Evolutionary conservation across 2,113 vertebrate species (phyloP), one percentile per base, ranked within the genome.

Genomic region (Rafetus swinhoei): DNA sequence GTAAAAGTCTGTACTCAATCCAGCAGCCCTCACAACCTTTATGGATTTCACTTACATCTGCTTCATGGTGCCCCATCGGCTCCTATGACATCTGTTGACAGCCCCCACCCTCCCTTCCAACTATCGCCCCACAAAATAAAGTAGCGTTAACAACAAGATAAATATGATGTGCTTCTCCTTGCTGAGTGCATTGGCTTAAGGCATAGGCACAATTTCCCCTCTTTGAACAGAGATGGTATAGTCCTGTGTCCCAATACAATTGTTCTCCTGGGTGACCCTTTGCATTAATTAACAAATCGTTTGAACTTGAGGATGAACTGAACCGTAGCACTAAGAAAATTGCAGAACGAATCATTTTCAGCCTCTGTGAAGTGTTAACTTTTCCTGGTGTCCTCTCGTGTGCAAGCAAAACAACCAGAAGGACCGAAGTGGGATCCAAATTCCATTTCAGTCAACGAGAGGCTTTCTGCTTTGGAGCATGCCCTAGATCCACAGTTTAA

Each of bases 91-190:
- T n/a, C 39, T 81, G 65, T 59, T n/a, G 39, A 62, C 77, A 83
- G 69, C 24, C n/a, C 89, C 94, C 93, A 95, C 90, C 82, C 53
- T 79, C 80, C 54, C 86, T 65, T 79, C 79, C 82, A 94, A 65
- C 79, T 95, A 85, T 69, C 93, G 87, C 81, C 90, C 92, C 96
- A 88, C 95, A 96, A 98, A 97, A 97, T 60, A 98, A 98, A 98
- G 93, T 93, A 95, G 82, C 95, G 96, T 95, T 97, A 97, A 97
- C 76, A 93, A 98, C 86, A 97, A 96, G 98, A 98, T 98, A 98
- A 98, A 97, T 97, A 98, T 94, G 98, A 99, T 99, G 99, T 99
- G 99, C 99, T 99, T 99, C 98, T 99, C 98, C 98, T 99, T 99
- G 99, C 99, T 98, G 96, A 99, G 98, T 99, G 99, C 99, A 99